These are phyloP conservation scores for Neomorphus geoffroyi DNA, from an alignment of 2,797 vertebrate species.

Conservation along the genomic window DNA sequence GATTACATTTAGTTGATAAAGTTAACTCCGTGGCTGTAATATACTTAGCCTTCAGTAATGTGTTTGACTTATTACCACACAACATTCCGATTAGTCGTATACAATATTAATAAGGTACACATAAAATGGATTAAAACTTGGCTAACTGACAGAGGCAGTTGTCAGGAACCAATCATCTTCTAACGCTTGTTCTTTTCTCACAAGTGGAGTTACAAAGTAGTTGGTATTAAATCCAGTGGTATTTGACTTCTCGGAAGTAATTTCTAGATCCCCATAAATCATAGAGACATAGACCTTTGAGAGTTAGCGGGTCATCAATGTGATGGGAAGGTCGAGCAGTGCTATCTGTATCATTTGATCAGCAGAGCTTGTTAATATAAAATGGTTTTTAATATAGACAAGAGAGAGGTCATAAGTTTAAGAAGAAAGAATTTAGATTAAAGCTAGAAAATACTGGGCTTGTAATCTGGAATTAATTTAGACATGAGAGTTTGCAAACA, in stretches of 20 bases:
- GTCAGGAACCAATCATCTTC: neutral
- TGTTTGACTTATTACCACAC: neutral
- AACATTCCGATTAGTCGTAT: neutral
- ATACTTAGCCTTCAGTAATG: neutral
- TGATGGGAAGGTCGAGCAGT: neutral
- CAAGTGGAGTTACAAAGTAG: neutral
- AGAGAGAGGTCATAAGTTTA: neutral
- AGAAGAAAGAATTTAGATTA: neutral
- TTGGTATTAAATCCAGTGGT: neutral
- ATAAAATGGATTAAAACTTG: neutral
- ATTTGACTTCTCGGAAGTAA: neutral
- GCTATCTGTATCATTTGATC: neutral
- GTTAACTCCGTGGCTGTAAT: neutral
- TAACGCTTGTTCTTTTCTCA: neutral
- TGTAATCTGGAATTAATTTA: constrained; percentile 6
- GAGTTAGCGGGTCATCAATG: neutral
- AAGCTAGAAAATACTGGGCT: neutral
- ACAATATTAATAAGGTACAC: constrained; percentile 9
- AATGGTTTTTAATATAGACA: neutral
- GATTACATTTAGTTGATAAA: constrained; percentile 18
- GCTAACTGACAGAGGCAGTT: neutral
- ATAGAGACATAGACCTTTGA: neutral
- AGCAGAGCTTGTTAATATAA: neutral
- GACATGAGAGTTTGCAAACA: neutral
- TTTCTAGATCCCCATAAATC: neutral